A percentile compares a stretch with the other conserved stretches of the same genome.
Conservation (phyloP, 2,888 invertebrate genomes). For the Tupiocoris notatus region DNA sequence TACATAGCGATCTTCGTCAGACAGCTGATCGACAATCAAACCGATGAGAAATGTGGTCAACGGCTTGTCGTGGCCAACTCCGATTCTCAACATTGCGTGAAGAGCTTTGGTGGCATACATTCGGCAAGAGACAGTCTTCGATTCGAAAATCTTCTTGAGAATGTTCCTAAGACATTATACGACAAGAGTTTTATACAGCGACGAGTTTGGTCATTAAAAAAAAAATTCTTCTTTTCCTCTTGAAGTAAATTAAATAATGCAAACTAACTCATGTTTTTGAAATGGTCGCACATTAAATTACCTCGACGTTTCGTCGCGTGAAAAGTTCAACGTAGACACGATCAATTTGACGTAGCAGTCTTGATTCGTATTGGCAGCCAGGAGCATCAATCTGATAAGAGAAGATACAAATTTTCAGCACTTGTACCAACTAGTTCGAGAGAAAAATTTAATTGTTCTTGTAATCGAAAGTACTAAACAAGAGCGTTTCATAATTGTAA, state of each 20-base stretch:
- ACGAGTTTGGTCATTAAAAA: too few relatives aligned
- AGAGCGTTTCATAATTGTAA: too few relatives aligned
- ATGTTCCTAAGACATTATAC: too few relatives aligned
- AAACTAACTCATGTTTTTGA: too few relatives aligned
- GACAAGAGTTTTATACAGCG: too few relatives aligned
- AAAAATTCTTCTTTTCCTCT: too few relatives aligned
- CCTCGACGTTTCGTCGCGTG: constrained; percentile 68
- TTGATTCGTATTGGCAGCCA: constrained; percentile 79
- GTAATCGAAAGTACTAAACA: too few relatives aligned
- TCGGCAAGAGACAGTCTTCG: constrained; percentile 60
- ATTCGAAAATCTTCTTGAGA: constrained; percentile 58
- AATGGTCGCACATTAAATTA: constrained; percentile 53
- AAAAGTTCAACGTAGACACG: constrained; percentile 87
- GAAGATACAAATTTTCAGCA: too few relatives aligned
- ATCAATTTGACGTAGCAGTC: constrained; percentile 92
- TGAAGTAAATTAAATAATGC: too few relatives aligned
- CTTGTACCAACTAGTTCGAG: too few relatives aligned
- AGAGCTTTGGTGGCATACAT: constrained; percentile 91
- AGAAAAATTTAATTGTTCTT: too few relatives aligned
- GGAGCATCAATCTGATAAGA: constrained; percentile 60
- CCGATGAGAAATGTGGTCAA: constrained; percentile 75
- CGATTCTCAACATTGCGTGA: constrained; percentile 77
- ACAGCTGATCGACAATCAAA: constrained; percentile 77
- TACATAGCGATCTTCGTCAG: constrained; percentile 78
- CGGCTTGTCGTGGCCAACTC: constrained; percentile 62